Evolutionary conservation across 2,113 vertebrate species (phyloP).

Genomic region (Trogon melanurus): DNA sequence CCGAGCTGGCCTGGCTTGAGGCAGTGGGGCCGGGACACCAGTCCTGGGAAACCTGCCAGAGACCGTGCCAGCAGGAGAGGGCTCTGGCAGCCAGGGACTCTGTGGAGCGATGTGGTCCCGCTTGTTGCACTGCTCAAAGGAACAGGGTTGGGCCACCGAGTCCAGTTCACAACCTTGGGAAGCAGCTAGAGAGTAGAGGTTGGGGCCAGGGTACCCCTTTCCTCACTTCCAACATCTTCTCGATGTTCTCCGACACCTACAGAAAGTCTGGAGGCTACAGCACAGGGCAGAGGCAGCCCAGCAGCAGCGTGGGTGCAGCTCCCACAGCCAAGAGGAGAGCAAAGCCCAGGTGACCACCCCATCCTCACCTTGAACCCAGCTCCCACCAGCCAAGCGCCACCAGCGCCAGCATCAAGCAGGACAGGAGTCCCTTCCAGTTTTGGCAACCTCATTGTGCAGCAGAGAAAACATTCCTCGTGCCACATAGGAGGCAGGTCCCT

Average conservation of each 20-base stretch:
- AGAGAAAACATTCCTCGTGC: not conserved
- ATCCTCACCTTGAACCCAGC: not conserved
- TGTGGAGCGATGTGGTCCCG: accelerated
- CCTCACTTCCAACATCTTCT: not conserved
- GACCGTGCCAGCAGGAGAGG: not conserved
- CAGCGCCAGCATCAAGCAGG: not conserved
- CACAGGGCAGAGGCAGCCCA: not conserved
- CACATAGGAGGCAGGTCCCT: not conserved
- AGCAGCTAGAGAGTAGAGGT: not conserved
- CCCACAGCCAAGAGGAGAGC: not conserved
- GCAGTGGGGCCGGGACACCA: not conserved
- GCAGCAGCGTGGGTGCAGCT: not conserved
- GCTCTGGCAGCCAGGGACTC: not conserved
- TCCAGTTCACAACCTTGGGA: not conserved
- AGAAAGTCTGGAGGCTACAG: not conserved
- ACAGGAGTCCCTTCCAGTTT: not conserved
- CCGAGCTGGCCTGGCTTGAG: not conserved
- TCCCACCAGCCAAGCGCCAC: not conserved
- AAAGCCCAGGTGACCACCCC: not conserved
- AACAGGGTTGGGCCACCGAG: not conserved
- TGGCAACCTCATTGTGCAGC: not conserved
- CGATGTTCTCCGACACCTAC: accelerated
- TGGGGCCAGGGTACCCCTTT: not conserved
- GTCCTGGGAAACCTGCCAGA: not conserved
- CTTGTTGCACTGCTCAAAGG: not conserved